Base-by-base conservation (phyloP, 2,888 invertebrate genomes). In the Epistrophella euchroma region DNA sequence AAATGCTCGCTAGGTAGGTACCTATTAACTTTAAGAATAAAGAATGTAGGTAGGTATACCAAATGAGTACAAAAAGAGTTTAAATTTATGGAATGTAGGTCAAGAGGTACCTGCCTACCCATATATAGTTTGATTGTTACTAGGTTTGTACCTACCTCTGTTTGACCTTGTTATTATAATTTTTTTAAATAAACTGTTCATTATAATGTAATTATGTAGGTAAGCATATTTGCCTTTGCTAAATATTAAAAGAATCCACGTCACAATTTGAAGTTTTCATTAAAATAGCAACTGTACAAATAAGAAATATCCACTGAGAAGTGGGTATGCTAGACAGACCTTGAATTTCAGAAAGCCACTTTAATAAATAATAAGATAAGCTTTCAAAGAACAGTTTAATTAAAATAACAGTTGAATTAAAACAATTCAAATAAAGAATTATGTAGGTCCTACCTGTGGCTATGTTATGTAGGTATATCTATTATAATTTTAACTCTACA, bases 71-170 rank as follows among this genome's bases (percentile, higher is more conserved):
- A 40, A 35, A 17, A 17, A 35, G 11, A 17, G 19, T 58, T 58
- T 2, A 35, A 35, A 17, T 25, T 25, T 13, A 25, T 37, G 10
- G 3, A 13, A 81, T 74, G 13, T 84, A 79, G 83, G 79, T 74
- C 74, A 84, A 22, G 47, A 22, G 37, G 13, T 13, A 32, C 5
- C 28, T 62, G 13, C 15, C 32, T 62, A 19, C 17, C 17, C 9
- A 45, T 17, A 7, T 45, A 50, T 28, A 9, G n/a, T 32, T n/a
- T 17, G 9, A 13, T 11, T 25, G 3, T 55, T 11, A 17, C 45
- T 45, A 11, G 28, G 4, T n/a, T 17, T 4, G 17, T 74, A 73
- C 28, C 32, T 74, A 73, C 28, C 32, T 25, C 62, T 64, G 40
- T 28, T 40, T 70, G 32, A 35, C 62, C 62, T 75, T 25, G 43